Percentiles rank a stretch among this genome's conserved stretches.
These are phyloP conservation scores for Ptychobarbus kaznakovi DNA, from an alignment of 2,797 vertebrate genomes.

Conservation along the genomic window DNA sequence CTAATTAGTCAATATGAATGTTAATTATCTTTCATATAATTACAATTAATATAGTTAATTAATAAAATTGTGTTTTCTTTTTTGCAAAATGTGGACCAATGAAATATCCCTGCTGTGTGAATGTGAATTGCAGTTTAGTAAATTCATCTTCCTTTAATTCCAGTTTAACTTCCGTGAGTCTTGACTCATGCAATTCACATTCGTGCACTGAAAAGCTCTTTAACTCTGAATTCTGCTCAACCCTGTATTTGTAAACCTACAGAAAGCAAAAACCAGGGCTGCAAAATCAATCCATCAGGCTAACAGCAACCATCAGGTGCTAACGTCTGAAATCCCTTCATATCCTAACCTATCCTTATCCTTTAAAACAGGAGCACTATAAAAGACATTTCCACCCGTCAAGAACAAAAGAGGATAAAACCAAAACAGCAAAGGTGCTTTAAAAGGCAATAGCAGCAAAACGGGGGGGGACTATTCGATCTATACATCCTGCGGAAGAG, in stretches of 20 bases:
- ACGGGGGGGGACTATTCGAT: conserved; percentile 9
- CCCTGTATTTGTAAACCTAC: neutral
- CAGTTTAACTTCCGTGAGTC: neutral
- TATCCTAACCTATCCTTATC: conserved; percentile 43
- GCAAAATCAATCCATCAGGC: conserved; percentile 38
- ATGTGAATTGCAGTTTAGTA: neutral
- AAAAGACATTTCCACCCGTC: conserved; percentile 20
- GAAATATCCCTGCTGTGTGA: neutral
- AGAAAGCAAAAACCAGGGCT: conserved; percentile 22
- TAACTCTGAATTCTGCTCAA: neutral
- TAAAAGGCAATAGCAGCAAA: conserved; percentile 58
- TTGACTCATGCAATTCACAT: neutral
- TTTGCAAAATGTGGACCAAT: conserved; percentile 16
- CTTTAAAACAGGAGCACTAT: conserved; percentile 45
- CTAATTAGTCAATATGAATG: neutral
- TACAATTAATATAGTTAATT: conserved; percentile 15
- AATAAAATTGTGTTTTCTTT: conserved; percentile 9
- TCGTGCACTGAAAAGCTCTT: neutral
- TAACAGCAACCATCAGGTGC: conserved; percentile 9
- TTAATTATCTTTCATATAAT: neutral
- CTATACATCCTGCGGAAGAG: conserved; percentile 29
- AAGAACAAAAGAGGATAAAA: conserved; percentile 44
- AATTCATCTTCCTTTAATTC: neutral
- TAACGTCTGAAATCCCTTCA: conserved; percentile 1
- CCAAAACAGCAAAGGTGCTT: conserved; percentile 57